Base-by-base conservation (phyloP, 2,888 invertebrate genomes). In the Pollenia labialis region DNA sequence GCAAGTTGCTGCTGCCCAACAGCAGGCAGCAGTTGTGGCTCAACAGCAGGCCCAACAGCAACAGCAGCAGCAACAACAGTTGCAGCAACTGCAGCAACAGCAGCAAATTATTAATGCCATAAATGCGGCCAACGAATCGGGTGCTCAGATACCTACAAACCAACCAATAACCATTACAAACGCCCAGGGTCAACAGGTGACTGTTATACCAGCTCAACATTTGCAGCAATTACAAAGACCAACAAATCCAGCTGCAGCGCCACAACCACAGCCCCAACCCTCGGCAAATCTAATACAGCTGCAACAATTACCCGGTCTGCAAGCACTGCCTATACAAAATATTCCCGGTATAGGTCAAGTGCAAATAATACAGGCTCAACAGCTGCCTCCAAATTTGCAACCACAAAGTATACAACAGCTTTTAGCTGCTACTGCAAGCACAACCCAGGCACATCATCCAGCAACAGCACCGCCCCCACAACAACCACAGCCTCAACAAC, bases 311-410 rank as follows among this genome's bases (percentile, higher is more conserved):
- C 91, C 92, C 0, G 90, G 91, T 0, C 86, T 96, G 7, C 95
- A 95, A 90, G 94, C 97, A 50, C 95, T 97, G 90, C 96, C 95
- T 7, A 95, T 97, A 86, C 97, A 97, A 92, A 96, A 97, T 89
- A 95, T 97, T 88, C 96, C 96, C 84, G 97, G 97, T 2, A 91
- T 97, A 64, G 96, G 96, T 4, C 97, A 97, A 89, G 97, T 98
- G 16, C 98, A 98, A 94, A 91, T 91, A 40, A 92, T 93, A 89
- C 94, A 93, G 89, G 94, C 91, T 83, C 94, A 93, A 76, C 94
- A 93, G 83, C 91, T 93, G 88, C 93, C 92, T 9, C 92, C 93
- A 12, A 92, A 93, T 52, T 90, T 92, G 74, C 92, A 92, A 40
- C 77, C 81, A 14, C 91, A 90, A 18, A 91, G 91, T 77, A 89